Evolutionary conservation across 2,113 vertebrate genomes (phyloP), one percentile per base, ranked within the genome.

Genomic region (Brachyhypopomus gauderio): DNA sequence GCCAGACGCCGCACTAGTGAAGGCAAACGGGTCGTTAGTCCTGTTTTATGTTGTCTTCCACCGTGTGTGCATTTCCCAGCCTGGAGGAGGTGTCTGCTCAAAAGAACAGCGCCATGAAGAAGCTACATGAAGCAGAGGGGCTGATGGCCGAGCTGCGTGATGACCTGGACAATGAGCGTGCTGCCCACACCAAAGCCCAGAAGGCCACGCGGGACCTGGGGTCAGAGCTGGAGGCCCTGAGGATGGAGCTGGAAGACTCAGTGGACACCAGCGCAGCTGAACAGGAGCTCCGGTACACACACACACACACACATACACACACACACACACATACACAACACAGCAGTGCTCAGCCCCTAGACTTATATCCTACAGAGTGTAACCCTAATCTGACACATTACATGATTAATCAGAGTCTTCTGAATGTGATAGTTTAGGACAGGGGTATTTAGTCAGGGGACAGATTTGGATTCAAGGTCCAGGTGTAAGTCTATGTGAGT

Each of bases 241-340:
- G 95, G 88, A 94, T 94, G 0, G 97, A 99, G 89, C 93, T 99
- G 86, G 97, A 99, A 87, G 97, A 98, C 85, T 98, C 96, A 2
- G 86, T 98, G 88, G 97, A 98, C 85, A 96, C 93, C 78, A 98
- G 95, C 0, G 97, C 97, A 4, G 92, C 95, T 0, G 97, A 99
- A 88, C 96, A 98, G 87, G 96, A 99, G 77, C 96, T 99, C 84
- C 92, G 97, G 97, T 98, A 8, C 41, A 56, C 70, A 58, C 14
- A 16, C 48, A 11, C 38, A 12, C 41, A 52, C 45, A 11, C 45
- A 52, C 45, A 52, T 98, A 8, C 41, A 56, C 70, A 58, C 14
- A 16, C 48, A 11, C 38, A 12, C 41, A 52, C 45, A 11, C 45
- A 52, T 12, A 52, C n/a, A 52, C 12, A 52, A 3, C 45, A 52